These are phyloP conservation scores for Antrozous pallidus DNA, from an alignment of 2,797 vertebrate species.

Conservation along the genomic window DNA sequence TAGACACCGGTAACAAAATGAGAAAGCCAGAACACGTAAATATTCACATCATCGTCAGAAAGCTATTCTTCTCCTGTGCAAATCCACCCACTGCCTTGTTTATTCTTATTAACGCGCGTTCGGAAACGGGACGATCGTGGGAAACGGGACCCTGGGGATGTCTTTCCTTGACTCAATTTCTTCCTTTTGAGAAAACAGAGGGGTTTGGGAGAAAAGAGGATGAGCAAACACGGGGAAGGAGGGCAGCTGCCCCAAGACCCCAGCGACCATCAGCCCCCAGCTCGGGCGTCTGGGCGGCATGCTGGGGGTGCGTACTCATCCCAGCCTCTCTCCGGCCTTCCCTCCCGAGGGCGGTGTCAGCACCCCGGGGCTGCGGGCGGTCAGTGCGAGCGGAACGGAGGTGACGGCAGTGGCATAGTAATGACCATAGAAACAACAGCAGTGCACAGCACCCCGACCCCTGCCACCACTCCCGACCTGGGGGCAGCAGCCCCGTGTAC, in stretches of 20 bases:
- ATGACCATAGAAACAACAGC: neutral
- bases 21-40: slow-evolving; percentile 61
- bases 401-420: rapidly evolving
- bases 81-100: slow-evolving; percentile 61
- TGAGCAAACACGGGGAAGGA: neutral
- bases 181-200: neutral
- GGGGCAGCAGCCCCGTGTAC: neutral
- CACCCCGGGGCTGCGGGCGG: rapidly evolving
- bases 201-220: neutral
- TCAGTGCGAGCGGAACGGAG: rapidly evolving
- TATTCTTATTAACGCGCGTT: slow-evolving; percentile 59
- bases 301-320: neutral
- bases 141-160: slow-evolving; percentile 28
- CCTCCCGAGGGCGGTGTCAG: rapidly evolving
- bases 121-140: slow-evolving; percentile 36
- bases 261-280: rapidly evolving
- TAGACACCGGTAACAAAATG: slow-evolving; percentile 65
- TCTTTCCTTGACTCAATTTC: neutral
- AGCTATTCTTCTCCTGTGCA: slow-evolving; percentile 44
- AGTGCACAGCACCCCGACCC: neutral
- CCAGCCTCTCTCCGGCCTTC: neutral
- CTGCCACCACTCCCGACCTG: neutral
- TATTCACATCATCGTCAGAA: slow-evolving; percentile 64
- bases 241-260: rapidly evolving
- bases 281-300: neutral